Evolutionary conservation across 2,888 invertebrate genomes (phyloP).

Genomic region (Ornithoptera alexandrae): DNA sequence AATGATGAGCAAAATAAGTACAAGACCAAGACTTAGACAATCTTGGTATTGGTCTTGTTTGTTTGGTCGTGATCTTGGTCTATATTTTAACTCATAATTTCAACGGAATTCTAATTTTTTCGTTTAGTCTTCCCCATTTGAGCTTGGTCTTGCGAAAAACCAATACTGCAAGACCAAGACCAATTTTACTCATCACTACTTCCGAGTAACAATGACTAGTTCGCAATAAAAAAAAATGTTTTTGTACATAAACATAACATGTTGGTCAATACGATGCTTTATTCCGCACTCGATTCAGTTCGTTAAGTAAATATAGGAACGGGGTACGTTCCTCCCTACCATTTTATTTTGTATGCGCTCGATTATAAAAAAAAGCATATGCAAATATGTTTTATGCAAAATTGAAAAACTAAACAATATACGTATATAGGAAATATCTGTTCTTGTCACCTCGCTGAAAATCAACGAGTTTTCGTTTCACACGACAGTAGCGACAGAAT

Average conservation of each 20-base stretch:
- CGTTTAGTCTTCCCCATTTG: too few relatives aligned
- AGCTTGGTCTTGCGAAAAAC: too few relatives aligned
- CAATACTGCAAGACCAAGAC: too few relatives aligned
- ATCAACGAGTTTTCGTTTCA: background rate
- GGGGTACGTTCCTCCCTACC: constrained; percentile 28
- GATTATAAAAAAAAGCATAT: constrained; percentile 29
- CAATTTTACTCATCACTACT: too few relatives aligned
- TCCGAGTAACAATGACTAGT: background rate
- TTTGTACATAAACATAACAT: constrained; percentile 2
- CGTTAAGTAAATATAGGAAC: constrained; percentile 44
- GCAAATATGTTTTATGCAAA: constrained; percentile 13
- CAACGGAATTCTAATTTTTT: too few relatives aligned
- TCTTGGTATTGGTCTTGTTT: too few relatives aligned
- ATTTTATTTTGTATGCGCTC: constrained; percentile 33
- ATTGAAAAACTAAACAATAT: background rate
- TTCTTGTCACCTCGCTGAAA: background rate
- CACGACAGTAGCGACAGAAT: background rate
- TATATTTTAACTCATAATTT: too few relatives aligned
- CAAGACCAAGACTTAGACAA: too few relatives aligned
- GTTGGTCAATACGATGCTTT: constrained; percentile 35
- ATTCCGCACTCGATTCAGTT: constrained; percentile 49
- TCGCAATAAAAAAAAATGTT: background rate
- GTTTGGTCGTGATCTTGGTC: too few relatives aligned
- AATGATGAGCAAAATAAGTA: too few relatives aligned
- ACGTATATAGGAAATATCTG: background rate